Conservation (phyloP, 2,113 vertebrate genomes). For the Falco punctatus region DNA sequence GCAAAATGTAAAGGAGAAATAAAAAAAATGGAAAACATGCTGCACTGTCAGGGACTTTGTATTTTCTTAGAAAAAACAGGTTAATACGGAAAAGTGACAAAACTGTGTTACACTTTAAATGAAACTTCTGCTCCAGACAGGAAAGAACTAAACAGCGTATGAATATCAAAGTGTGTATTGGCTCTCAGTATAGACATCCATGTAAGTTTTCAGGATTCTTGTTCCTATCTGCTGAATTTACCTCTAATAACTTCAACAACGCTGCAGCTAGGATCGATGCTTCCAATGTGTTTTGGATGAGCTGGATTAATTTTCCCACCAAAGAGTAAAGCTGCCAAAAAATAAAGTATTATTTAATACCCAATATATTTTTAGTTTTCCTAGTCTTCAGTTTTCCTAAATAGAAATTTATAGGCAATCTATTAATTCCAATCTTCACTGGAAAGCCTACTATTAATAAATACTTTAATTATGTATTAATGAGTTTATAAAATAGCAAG, state of each 20-base stretch:
- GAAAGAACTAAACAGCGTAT: not conserved
- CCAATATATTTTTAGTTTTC: not conserved
- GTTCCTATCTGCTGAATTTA: slow-evolving; percentile 62
- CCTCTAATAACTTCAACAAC: slow-evolving; percentile 93
- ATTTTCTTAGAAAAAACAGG: not conserved
- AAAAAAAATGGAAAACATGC: not conserved
- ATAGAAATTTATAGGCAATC: not conserved
- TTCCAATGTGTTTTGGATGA: slow-evolving; percentile 96
- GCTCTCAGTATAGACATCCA: not conserved
- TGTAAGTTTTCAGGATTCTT: not conserved
- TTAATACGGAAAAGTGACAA: not conserved
- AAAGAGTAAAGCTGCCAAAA: slow-evolving; percentile 88
- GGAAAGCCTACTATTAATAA: not conserved
- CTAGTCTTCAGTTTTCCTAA: not conserved
- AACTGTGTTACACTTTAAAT: not conserved
- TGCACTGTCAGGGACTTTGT: not conserved
- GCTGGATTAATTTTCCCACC: slow-evolving; percentile 92
- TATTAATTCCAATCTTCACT: not conserved
- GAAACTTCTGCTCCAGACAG: not conserved
- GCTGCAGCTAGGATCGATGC: slow-evolving; percentile 91
- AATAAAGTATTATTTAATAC: slow-evolving; percentile 24
- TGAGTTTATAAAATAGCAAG: not conserved
- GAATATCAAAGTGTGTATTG: not conserved
- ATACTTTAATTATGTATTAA: not conserved
- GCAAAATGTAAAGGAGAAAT: not conserved